Evolutionary conservation across 1,140 invertebrate species (phyloP), one percentile per base, ranked within the genome.

Genomic region (Globodera ellingtonae): DNA sequence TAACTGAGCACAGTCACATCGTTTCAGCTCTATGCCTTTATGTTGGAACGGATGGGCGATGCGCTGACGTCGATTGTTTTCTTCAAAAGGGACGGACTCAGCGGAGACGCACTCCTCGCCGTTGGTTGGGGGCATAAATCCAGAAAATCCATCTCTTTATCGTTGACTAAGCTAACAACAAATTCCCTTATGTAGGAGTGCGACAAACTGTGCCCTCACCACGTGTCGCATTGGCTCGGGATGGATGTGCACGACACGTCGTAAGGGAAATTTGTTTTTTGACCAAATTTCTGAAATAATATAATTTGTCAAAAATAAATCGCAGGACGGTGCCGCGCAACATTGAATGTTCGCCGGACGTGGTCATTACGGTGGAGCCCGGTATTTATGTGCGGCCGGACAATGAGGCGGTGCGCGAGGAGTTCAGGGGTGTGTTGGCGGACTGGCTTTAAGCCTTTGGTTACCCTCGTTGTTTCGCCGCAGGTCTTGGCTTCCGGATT

Each of bases 201-300:
- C 8, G 94, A 93, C 85, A 90, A 92, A n/a, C 94, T 95, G 87
- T 98, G 96, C 90, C 96, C 96, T 0, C 96, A 98, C 91, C 95
- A 98, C 91, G 95, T 98, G 24, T 94, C 95, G 75, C 96, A 98
- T 92, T 98, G 97, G 91, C 91, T 98, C 18, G 97, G 97, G 18
- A 94, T 99, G 94, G 97, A 99, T 91, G 95, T 99, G 24, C 97
- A 99, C 90, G 97, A 99, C 90, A 94, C 95, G 21, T 92, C 93
- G 59, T 62, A 62, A 62, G 56, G 6, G 7, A 52, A 4, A 52
- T 35, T 35, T 35, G 1, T 35, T 35, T 35, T 35, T 35, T 35
- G 35, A 35, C 35, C 35, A 52, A 9, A 52, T 52, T 9, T 52
- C 7, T 52, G 7, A 9, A 52, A 52, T 52, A 9, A 9, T 52